These are phyloP conservation scores for Cephus sareptanus DNA, from an alignment of 2,888 invertebrate genomes.

Conservation along the genomic window DNA sequence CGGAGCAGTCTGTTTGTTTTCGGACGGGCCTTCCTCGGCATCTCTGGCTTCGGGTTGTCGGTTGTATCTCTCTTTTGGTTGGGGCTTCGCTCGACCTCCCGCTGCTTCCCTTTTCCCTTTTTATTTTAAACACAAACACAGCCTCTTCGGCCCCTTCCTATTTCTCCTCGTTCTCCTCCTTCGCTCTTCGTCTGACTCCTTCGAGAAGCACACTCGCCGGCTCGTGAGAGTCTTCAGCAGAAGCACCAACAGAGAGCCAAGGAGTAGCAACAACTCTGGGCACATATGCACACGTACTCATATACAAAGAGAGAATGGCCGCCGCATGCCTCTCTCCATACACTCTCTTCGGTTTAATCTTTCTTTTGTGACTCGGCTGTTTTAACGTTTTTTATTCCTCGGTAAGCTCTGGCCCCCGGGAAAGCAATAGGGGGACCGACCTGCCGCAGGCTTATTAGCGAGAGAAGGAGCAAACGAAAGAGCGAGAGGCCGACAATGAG, in stretches of 20 bases:
- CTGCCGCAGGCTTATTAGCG: constrained; percentile 50
- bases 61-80: constrained; percentile 42
- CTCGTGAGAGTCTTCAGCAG: constrained; percentile 23
- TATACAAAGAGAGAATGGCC: constrained; percentile 26
- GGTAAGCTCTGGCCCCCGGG: constrained; percentile 41
- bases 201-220: constrained; percentile 5
- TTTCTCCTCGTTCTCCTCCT: constrained; percentile 14
- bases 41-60: constrained; percentile 27
- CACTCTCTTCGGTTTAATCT: constrained; percentile 55
- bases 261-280: constrained; percentile 8
- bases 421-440: constrained; percentile 17
- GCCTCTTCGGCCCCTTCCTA: constrained; percentile 15
- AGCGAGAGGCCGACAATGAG: constrained; percentile 17
- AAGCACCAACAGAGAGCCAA: constrained; percentile 7
- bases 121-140: constrained; percentile 46
- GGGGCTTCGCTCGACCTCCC: constrained; percentile 47
- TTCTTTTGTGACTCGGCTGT: constrained; percentile 64
- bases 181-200: constrained; percentile 18
- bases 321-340: constrained; percentile 47
- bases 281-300: constrained; percentile 6
- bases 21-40: constrained; percentile 44
- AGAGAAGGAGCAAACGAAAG: not conserved
- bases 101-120: constrained; percentile 43
- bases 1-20: constrained; percentile 62
- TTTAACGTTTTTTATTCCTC: constrained; percentile 60